phyloP scores from a whole-genome alignment of 2,888 invertebrate species.

The Zonitis immaculata region DNA sequence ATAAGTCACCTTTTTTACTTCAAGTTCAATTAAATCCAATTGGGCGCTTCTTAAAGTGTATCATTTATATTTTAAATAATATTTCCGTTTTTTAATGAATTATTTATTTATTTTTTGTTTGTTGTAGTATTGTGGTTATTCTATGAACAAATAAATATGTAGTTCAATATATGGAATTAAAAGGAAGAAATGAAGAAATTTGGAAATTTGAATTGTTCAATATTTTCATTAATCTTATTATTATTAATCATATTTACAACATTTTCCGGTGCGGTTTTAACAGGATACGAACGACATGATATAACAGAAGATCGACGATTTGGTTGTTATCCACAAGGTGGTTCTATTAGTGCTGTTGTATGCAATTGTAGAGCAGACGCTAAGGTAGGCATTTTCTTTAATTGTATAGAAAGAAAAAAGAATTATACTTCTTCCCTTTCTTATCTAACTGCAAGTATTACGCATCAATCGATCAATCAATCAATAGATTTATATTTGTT shows the following conservation, averaged over 20 bases:
- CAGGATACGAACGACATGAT: conserved; percentile 26
- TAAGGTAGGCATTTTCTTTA: conserved; percentile 29
- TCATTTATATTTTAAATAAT: conserved; percentile 6
- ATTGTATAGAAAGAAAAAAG: no score
- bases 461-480: no score
- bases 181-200: conserved; percentile 3
- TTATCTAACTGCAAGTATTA: no score
- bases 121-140: neutral
- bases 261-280: conserved; percentile 17
- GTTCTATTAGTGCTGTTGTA: conserved; percentile 31
- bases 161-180: conserved; percentile 5
- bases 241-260: conserved; percentile 12
- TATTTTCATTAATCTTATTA: neutral
- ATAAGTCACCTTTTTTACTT: neutral
- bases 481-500: no score
- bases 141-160: conserved; percentile 8
- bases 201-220: neutral
- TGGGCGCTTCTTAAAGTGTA: neutral
- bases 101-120: neutral
- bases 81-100: conserved; percentile 13
- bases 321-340: conserved; percentile 43
- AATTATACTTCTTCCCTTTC: no score
- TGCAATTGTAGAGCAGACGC: conserved; percentile 39
- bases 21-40: neutral
- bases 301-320: conserved; percentile 37